phyloP scores from a whole-genome alignment of 1,140 invertebrate genomes.

The Magallana angulata region DNA sequence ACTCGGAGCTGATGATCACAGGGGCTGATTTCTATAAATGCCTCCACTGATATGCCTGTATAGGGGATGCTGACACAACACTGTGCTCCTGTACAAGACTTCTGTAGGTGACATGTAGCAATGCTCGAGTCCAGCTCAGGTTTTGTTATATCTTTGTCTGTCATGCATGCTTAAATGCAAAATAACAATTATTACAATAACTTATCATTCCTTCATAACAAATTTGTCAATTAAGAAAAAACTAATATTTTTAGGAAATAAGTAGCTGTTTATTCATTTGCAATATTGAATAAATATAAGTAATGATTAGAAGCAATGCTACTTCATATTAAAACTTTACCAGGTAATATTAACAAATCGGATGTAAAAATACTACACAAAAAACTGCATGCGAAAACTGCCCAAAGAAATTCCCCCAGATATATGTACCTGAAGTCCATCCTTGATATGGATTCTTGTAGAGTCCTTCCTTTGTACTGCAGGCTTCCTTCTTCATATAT shows the following conservation, averaged over 20 bases:
- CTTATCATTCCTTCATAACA: too few species aligned
- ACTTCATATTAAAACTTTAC: too few species aligned
- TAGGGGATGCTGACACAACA: conserved; percentile 58
- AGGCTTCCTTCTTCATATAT: conserved; percentile 9
- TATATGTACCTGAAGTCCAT: neutral
- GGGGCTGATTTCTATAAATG: conserved; percentile 52
- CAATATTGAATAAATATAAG: too few species aligned
- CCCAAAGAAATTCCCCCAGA: too few species aligned
- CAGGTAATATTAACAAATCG: too few species aligned
- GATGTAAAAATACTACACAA: too few species aligned
- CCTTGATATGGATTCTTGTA: conserved; percentile 21
- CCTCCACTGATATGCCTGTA: conserved; percentile 55
- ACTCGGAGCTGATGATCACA: conserved; percentile 54
- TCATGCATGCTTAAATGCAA: conserved; percentile 30
- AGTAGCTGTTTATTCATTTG: too few species aligned
- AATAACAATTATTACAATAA: neutral
- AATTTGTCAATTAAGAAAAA: too few species aligned
- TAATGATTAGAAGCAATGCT: too few species aligned
- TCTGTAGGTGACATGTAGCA: conserved; percentile 49
- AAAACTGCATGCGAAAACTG: too few species aligned
- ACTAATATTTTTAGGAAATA: too few species aligned
- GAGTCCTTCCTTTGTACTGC: neutral
- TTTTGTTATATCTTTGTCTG: neutral
- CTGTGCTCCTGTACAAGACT: conserved; percentile 57
- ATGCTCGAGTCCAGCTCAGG: conserved; percentile 20